Percentiles rank a stretch among this genome's conserved stretches.
phyloP scores from a whole-genome alignment of 1,140 invertebrate genomes.

The Hydropsyche tenuis region DNA sequence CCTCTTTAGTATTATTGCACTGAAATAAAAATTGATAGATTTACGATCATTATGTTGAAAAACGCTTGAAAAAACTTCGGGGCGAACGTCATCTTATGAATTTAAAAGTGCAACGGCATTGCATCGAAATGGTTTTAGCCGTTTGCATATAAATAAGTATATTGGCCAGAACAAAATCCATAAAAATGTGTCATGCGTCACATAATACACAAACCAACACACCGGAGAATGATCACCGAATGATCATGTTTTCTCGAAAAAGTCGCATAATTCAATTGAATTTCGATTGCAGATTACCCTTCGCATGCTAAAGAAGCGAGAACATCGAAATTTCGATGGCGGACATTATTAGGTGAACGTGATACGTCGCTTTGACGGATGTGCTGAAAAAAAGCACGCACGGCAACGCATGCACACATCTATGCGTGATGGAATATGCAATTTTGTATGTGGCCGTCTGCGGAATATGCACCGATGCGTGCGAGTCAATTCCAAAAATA shows the following conservation, averaged over 20 bases:
- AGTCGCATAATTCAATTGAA: too few relatives aligned
- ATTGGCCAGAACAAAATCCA: conserved; percentile 46
- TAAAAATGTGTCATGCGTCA: conserved; percentile 38
- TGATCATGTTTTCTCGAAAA: not conserved
- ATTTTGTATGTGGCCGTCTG: not conserved
- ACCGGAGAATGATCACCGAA: not conserved
- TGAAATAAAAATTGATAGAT: too few relatives aligned
- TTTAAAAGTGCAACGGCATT: conserved; percentile 49
- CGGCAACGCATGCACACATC: not conserved
- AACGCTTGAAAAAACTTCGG: too few relatives aligned
- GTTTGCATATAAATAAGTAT: conserved; percentile 37
- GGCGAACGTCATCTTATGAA: conserved; percentile 35
- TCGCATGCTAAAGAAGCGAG: not conserved
- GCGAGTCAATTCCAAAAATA: conserved; percentile 19
- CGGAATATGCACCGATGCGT: not conserved
- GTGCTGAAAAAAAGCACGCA: not conserved
- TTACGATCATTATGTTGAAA: too few relatives aligned
- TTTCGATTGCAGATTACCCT: not conserved
- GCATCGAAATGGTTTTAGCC: conserved; percentile 27
- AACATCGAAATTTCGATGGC: not conserved
- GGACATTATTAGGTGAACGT: not conserved
- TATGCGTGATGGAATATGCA: conserved; percentile 6
- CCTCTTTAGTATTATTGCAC: too few relatives aligned
- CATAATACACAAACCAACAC: not conserved
- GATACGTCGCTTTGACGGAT: not conserved